These are phyloP conservation scores for Macrophya annulata DNA, from an alignment of 2,888 invertebrate species.

Conservation along the genomic window DNA sequence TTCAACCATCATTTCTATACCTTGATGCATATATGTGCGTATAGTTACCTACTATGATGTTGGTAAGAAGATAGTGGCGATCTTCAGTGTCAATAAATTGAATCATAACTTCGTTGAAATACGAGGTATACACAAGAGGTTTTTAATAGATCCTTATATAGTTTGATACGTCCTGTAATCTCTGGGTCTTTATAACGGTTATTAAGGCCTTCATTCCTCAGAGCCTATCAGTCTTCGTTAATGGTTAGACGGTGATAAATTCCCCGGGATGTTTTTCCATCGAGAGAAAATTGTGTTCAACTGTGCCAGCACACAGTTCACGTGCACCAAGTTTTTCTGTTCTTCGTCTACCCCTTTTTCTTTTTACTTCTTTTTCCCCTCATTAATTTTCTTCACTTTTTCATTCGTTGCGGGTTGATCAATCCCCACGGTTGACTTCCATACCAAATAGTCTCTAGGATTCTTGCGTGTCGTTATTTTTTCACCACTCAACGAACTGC, in stretches of 20 bases:
- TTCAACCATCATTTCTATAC: neutral
- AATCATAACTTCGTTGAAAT: slow-evolving; percentile 17
- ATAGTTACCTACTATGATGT: neutral
- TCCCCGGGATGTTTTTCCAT: slow-evolving; percentile 31
- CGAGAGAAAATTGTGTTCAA: slow-evolving; percentile 30
- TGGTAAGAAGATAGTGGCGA: neutral
- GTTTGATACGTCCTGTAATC: neutral
- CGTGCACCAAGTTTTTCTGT: slow-evolving; percentile 16
- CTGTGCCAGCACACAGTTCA: slow-evolving; percentile 28
- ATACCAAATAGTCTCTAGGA: neutral
- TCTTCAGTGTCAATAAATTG: slow-evolving; percentile 13
- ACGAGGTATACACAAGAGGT: slow-evolving; percentile 4
- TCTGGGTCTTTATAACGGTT: slow-evolving; percentile 30
- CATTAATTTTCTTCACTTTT: neutral
- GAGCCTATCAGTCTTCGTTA: slow-evolving; percentile 39
- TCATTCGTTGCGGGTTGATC: neutral
- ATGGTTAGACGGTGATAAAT: slow-evolving; percentile 37
- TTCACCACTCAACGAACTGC: neutral
- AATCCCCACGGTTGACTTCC: neutral
- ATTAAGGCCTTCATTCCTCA: slow-evolving; percentile 45
- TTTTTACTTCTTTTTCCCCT: neutral
- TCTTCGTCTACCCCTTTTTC: neutral
- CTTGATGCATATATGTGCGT: neutral
- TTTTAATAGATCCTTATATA: slow-evolving; percentile 27
- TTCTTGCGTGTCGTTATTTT: slow-evolving; percentile 13